phyloP scores from a whole-genome alignment of 2,888 invertebrate species.

The Arge pagana region DNA sequence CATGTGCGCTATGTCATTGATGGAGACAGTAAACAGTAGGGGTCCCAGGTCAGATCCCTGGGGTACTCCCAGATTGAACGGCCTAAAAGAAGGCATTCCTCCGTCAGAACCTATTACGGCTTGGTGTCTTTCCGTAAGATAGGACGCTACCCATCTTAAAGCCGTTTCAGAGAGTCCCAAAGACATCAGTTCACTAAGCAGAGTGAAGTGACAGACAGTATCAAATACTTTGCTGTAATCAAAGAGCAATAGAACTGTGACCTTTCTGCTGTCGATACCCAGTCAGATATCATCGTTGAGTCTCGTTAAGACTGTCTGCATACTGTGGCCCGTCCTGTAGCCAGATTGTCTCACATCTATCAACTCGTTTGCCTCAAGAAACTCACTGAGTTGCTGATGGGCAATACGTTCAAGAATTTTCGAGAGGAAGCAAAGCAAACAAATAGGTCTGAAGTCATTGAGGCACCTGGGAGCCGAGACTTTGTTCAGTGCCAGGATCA shows the following conservation, averaged over 20 bases:
- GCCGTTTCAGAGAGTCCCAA: not conserved
- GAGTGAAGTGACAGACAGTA: not conserved
- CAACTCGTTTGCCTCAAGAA: not conserved
- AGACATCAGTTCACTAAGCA: not conserved
- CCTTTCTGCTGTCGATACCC: not conserved
- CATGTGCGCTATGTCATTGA: slow-evolving; percentile 14
- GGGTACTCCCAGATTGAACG: slow-evolving; percentile 9
- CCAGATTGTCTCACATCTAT: not conserved
- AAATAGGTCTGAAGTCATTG: not conserved
- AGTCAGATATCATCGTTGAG: not conserved
- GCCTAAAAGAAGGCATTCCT: not conserved
- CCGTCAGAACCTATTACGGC: not conserved
- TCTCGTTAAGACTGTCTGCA: not conserved
- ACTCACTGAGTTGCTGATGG: not conserved
- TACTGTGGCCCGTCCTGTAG: not conserved
- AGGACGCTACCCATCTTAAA: not conserved
- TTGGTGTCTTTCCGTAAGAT: not conserved
- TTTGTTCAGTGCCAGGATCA: not conserved
- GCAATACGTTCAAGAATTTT: not conserved
- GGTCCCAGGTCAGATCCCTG: slow-evolving; percentile 20
- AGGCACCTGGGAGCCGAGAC: not conserved
- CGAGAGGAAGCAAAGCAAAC: not conserved
- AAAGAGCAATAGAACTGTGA: not conserved
- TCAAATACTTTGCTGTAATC: not conserved
- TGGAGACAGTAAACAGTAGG: slow-evolving; percentile 8